Conservation (phyloP, 2,888 invertebrate genomes). For the Erebia aethiops region DNA sequence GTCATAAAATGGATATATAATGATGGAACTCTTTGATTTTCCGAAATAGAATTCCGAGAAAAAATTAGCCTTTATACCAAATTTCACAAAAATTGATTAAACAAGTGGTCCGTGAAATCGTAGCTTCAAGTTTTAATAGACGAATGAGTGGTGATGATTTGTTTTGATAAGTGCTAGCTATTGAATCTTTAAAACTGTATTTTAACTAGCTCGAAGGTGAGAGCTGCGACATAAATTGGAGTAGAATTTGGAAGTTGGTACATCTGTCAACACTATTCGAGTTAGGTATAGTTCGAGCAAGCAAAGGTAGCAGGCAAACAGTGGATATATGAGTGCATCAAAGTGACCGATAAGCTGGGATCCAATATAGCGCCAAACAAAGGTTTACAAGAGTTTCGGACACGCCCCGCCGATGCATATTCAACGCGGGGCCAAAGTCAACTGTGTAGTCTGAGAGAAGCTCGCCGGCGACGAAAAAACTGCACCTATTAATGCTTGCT, state of each 20-base stretch:
- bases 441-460: slow-evolving; percentile 37
- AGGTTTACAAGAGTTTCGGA: slow-evolving; percentile 80
- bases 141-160: too few relatives aligned
- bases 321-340: slow-evolving; percentile 60
- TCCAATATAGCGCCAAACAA: slow-evolving; percentile 79
- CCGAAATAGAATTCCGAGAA: too few relatives aligned
- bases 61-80: too few relatives aligned
- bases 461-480: not conserved
- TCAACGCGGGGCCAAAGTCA: slow-evolving; percentile 71
- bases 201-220: too few relatives aligned
- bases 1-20: too few relatives aligned
- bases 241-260: not conserved
- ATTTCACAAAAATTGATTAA: too few relatives aligned
- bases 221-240: not conserved
- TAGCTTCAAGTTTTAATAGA: too few relatives aligned
- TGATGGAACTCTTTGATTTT: too few relatives aligned
- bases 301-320: slow-evolving; percentile 35
- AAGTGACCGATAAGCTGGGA: slow-evolving; percentile 69
- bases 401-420: slow-evolving; percentile 78
- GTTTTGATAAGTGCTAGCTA: too few relatives aligned
- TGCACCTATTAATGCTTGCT: too few relatives aligned
- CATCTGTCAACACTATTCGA: not conserved
- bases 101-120: too few relatives aligned
- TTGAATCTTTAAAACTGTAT: too few relatives aligned
- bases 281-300: slow-evolving; percentile 39